Evolutionary conservation across 2,797 vertebrate species (phyloP).

Genomic region (Diceros bicornis): DNA sequence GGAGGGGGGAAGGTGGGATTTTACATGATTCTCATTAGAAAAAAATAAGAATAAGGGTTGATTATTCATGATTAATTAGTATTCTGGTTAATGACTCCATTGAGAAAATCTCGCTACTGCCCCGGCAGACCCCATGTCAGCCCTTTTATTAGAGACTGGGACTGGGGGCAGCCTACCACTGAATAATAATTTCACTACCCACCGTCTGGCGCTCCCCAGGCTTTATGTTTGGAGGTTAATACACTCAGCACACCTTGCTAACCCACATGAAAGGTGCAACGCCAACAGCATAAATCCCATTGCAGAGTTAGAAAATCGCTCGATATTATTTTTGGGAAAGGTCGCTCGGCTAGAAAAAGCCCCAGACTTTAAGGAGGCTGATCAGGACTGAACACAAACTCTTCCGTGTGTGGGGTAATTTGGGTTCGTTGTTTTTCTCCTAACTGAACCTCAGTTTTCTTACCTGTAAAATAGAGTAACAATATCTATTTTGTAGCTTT

Average conservation of each 20-base stretch:
- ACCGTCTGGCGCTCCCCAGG: not conserved
- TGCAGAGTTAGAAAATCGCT: not conserved
- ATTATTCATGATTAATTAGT: not conserved
- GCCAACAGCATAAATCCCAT: not conserved
- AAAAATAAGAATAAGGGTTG: not conserved
- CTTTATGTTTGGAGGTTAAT: not conserved
- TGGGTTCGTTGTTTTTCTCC: not conserved
- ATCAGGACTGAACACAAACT: not conserved
- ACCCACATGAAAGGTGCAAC: not conserved
- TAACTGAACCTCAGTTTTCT: not conserved
- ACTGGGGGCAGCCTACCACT: not conserved
- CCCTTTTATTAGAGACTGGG: not conserved
- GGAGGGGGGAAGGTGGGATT: not conserved
- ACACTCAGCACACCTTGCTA: not conserved
- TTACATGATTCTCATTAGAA: slow-evolving; percentile 16
- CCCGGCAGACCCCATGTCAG: not conserved
- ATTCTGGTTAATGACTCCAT: not conserved
- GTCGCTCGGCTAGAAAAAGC: not conserved
- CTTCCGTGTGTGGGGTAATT: not conserved
- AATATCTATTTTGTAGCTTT: not conserved
- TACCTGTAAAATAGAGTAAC: not conserved
- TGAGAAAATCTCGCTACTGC: not conserved
- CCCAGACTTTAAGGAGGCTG: not conserved
- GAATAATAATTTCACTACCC: not conserved
- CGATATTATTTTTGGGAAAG: slow-evolving; percentile 28